Conservation (phyloP, 2,797 vertebrate genomes). For the Sebastes wilsoni region DNA sequence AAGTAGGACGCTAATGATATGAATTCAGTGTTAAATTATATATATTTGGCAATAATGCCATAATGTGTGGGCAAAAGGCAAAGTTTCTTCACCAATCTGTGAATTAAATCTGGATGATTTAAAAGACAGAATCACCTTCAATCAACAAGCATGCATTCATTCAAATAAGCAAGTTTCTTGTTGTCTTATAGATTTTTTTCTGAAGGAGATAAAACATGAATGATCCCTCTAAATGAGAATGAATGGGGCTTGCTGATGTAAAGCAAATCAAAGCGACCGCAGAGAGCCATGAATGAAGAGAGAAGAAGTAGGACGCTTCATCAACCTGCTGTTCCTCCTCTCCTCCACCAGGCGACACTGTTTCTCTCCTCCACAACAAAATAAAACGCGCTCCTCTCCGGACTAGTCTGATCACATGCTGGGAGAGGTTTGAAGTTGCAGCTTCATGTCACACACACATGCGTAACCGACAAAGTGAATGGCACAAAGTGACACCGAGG, state of each 20-base stretch:
- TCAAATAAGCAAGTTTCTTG: too few species aligned
- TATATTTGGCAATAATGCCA: too few species aligned
- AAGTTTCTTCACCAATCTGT: too few species aligned
- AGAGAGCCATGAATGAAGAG: slow-evolving; percentile 63
- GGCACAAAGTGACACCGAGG: slow-evolving; percentile 72
- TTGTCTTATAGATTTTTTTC: too few species aligned
- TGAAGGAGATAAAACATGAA: too few species aligned
- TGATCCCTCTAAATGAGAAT: slow-evolving; percentile 39
- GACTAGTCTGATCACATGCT: slow-evolving; percentile 71
- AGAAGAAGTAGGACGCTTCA: slow-evolving; percentile 24
- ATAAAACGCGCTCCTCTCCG: slow-evolving; percentile 38
- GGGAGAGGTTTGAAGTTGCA: slow-evolving; percentile 65
- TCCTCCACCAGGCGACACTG: slow-evolving; percentile 70
- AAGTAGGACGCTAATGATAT: slow-evolving; percentile 22
- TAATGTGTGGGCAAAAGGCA: too few species aligned
- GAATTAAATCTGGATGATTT: too few species aligned
- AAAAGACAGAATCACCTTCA: too few species aligned
- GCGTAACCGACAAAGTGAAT: slow-evolving; percentile 77
- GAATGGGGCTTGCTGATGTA: slow-evolving; percentile 63
- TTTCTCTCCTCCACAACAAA: slow-evolving; percentile 31
- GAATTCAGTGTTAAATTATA: too few species aligned
- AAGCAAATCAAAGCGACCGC: slow-evolving; percentile 23
- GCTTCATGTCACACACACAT: slow-evolving; percentile 81
- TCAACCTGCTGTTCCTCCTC: slow-evolving; percentile 30
- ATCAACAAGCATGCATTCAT: too few species aligned